phyloP scores from a whole-genome alignment of 2,113 vertebrate genomes.

The Aspiorhynchus laticeps region DNA sequence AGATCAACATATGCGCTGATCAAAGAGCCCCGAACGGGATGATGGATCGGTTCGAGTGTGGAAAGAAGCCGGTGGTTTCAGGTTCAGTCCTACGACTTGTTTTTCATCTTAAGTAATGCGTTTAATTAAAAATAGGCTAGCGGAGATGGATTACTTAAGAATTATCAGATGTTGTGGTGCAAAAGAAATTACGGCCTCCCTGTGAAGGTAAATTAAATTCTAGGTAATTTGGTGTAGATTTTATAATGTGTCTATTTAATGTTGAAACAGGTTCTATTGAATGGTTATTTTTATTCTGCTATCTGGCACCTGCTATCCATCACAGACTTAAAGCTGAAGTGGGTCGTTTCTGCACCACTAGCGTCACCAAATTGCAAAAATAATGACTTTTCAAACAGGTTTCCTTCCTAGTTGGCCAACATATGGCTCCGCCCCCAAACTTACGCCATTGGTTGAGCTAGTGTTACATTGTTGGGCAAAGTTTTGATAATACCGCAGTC shows the following conservation, averaged over 20 bases:
- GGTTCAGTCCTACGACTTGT: not conserved
- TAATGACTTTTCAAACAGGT: not conserved
- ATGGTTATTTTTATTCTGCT: not conserved
- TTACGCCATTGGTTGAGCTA: not conserved
- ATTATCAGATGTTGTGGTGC: not conserved
- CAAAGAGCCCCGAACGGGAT: constrained; percentile 25
- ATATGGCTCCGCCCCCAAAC: not conserved
- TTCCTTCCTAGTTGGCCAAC: not conserved
- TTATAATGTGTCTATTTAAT: constrained; percentile 9
- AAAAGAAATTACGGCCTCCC: not conserved
- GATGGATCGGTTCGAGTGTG: constrained; percentile 36
- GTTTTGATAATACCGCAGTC: not conserved
- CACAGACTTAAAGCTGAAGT: not conserved
- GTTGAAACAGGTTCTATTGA: not conserved
- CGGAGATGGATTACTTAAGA: not conserved
- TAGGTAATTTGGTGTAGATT: constrained; percentile 1
- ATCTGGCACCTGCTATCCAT: constrained; percentile 1
- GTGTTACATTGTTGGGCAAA: not conserved
- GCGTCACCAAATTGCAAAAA: not conserved
- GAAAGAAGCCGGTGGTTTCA: not conserved
- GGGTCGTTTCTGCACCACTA: not conserved
- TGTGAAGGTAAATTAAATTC: not conserved
- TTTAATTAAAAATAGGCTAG: constrained; percentile 10
- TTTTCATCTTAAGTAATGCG: constrained; percentile 27
- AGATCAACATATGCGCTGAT: constrained; percentile 47